Evolutionary conservation across 2,797 vertebrate genomes (phyloP).

Genomic region (Masticophis lateralis): DNA sequence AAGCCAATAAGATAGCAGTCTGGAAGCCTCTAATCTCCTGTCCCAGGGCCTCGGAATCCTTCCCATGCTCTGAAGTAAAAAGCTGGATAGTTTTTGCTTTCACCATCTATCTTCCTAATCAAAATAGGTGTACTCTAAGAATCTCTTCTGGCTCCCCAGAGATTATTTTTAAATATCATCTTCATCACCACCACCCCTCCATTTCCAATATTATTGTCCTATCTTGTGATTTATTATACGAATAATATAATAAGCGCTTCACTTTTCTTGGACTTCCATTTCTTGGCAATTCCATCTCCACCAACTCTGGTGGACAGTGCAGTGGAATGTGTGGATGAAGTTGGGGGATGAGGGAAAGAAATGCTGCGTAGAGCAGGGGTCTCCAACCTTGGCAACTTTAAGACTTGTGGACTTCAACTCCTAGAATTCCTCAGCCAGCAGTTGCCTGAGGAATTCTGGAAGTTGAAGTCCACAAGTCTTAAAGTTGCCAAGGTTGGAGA

Average conservation of each 20-base stretch:
- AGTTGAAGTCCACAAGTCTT: too few relatives aligned
- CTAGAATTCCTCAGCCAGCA: too few relatives aligned
- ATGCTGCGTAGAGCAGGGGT: not conserved
- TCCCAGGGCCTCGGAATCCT: not conserved
- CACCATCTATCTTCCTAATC: not conserved
- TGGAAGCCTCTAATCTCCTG: not conserved
- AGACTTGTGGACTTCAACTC: too few relatives aligned
- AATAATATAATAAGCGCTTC: not conserved
- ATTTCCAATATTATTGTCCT: not conserved
- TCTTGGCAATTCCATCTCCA: not conserved
- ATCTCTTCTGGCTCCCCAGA: not conserved
- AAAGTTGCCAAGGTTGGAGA: too few relatives aligned
- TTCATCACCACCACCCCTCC: not conserved
- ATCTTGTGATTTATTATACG: not conserved
- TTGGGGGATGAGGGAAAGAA: not conserved
- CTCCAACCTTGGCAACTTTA: too few relatives aligned
- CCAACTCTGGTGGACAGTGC: not conserved
- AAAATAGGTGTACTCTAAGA: not conserved
- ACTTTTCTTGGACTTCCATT: not conserved
- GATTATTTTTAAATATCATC: not conserved
- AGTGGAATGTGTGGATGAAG: not conserved
- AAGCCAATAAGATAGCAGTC: not conserved
- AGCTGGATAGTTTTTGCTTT: not conserved
- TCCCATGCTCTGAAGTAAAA: not conserved
- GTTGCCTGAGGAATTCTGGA: too few relatives aligned